Conservation (phyloP, 2,797 vertebrate genomes). For the Rhyacichthys aspro region DNA sequence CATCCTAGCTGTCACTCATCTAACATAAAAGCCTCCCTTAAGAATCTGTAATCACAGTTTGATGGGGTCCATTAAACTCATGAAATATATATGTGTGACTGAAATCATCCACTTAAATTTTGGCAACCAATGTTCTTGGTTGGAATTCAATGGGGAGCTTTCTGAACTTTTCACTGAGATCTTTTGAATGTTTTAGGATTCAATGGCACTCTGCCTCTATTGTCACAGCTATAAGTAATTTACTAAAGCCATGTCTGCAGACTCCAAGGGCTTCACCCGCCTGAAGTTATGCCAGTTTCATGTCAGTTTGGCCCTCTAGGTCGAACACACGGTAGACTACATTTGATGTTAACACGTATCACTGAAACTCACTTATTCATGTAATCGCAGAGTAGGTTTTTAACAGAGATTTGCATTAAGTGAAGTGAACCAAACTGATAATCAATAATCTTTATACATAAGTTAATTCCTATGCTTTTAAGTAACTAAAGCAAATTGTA, state of each 20-base stretch:
- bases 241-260: conserved; percentile 21
- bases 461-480: too few species aligned
- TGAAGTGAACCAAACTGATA: too few species aligned
- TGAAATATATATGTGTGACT: conserved; percentile 77
- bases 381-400: too few species aligned
- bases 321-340: too few species aligned
- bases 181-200: conserved; percentile 62
- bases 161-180: conserved; percentile 55
- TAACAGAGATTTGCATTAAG: too few species aligned
- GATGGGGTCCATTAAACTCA: conserved; percentile 74
- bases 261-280: conserved; percentile 41
- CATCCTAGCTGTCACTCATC: conserved; percentile 49
- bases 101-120: conserved; percentile 78
- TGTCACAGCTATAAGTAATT: conserved; percentile 63
- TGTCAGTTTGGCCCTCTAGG: conserved; percentile 2
- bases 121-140: conserved; percentile 70
- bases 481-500: too few species aligned
- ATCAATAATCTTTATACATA: too few species aligned
- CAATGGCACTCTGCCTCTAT: conserved; percentile 59
- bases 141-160: conserved; percentile 56
- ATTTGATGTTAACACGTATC: too few species aligned
- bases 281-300: conserved; percentile 47
- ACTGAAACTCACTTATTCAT: too few species aligned
- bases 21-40: conserved; percentile 65
- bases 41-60: conserved; percentile 72